Evolutionary conservation across 2,113 vertebrate genomes (phyloP).

Genomic region (Lampris incognitus): DNA sequence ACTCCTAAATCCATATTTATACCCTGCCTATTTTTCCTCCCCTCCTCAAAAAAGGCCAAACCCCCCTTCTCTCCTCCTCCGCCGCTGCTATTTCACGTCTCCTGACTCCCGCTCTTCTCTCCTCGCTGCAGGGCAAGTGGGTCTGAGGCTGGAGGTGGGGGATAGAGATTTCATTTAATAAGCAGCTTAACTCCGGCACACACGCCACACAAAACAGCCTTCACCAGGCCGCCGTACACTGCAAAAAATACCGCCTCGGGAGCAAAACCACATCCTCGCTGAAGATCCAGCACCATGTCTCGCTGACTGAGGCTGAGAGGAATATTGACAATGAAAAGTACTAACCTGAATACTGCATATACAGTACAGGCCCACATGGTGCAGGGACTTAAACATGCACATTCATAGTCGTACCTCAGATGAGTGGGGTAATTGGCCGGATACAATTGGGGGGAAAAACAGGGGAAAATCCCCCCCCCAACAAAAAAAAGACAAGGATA

Average conservation of each 20-base stretch:
- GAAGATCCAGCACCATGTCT: too few species aligned
- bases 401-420: too few species aligned
- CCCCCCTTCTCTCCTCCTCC: conserved; percentile 21
- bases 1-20: background rate
- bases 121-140: conserved; percentile 56
- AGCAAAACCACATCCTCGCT: too few species aligned
- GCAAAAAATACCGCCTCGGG: conserved; percentile 28
- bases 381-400: too few species aligned
- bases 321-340: too few species aligned
- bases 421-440: too few species aligned
- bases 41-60: background rate
- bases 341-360: too few species aligned
- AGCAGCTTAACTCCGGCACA: conserved; percentile 66
- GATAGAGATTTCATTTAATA: conserved; percentile 72
- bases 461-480: too few species aligned
- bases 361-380: too few species aligned
- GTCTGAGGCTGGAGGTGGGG: conserved; percentile 52
- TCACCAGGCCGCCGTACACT: conserved; percentile 38
- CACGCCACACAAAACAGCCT: conserved; percentile 45
- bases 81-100: conserved; percentile 51
- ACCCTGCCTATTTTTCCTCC: conserved; percentile 8
- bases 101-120: conserved; percentile 36
- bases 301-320: too few species aligned
- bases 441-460: too few species aligned
- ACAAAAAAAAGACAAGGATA: too few species aligned